phyloP scores from a whole-genome alignment of 2,888 invertebrate species.

The Eilema caniola region DNA sequence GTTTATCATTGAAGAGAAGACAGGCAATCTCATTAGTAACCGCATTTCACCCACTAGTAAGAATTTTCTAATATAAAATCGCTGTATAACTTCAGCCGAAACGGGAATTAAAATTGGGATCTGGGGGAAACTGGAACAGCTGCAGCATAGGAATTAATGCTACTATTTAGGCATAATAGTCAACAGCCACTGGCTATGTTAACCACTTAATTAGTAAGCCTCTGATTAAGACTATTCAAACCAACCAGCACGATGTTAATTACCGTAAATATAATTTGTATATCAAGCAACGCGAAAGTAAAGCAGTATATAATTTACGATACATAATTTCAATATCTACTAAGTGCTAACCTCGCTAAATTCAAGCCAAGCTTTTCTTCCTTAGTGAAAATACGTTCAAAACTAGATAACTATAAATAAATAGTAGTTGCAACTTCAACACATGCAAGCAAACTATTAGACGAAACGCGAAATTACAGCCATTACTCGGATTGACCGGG shows the following conservation, averaged over 20 bases:
- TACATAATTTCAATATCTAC: neutral
- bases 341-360: neutral
- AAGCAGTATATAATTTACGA: neutral
- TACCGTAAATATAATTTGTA: neutral
- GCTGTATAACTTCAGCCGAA: too few relatives aligned
- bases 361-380: conserved; percentile 3
- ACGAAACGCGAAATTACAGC: conserved; percentile 49
- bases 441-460: conserved; percentile 46
- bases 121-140: too few relatives aligned
- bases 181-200: neutral
- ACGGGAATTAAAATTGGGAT: too few relatives aligned
- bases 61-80: too few relatives aligned
- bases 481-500: conserved; percentile 52
- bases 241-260: neutral
- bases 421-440: conserved; percentile 36
- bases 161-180: neutral
- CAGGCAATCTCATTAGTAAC: neutral
- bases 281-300: neutral
- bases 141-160: neutral
- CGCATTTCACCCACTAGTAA: neutral
- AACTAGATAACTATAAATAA: conserved; percentile 23
- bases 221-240: neutral
- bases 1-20: neutral
- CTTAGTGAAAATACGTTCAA: conserved; percentile 34
- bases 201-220: neutral